phyloP scores from a whole-genome alignment of 2,797 vertebrate genomes.

The Toxotes lorentzi region DNA sequence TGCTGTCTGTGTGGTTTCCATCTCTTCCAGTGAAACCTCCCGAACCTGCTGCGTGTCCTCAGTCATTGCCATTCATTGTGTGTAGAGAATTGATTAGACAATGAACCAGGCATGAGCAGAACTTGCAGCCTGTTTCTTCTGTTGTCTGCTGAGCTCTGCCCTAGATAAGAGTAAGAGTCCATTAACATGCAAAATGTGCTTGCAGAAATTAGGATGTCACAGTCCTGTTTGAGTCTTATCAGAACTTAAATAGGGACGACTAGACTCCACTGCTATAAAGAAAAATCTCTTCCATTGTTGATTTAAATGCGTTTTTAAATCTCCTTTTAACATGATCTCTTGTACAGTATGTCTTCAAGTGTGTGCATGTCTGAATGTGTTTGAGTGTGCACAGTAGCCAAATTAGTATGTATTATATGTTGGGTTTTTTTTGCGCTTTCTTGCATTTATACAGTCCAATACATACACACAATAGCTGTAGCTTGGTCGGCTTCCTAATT shows the following conservation, averaged over 20 bases:
- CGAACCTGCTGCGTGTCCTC: not conserved
- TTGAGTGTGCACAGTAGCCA: not conserved
- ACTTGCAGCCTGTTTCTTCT: slow-evolving; percentile 38
- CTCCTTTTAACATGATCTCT: not conserved
- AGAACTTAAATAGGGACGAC: slow-evolving; percentile 5
- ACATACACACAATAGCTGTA: not conserved
- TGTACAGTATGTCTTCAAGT: not conserved
- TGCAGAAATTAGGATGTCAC: slow-evolving; percentile 45
- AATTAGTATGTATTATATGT: not conserved
- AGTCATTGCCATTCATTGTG: slow-evolving; percentile 21
- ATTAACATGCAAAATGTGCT: slow-evolving; percentile 62
- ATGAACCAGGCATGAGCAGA: slow-evolving; percentile 37
- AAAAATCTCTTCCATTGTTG: not conserved
- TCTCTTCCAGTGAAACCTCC: slow-evolving; percentile 3
- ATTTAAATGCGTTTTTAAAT: not conserved
- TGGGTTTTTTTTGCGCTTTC: not conserved
- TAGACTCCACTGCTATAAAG: slow-evolving; percentile 4
- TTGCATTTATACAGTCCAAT: not conserved
- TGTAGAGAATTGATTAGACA: slow-evolving; percentile 50
- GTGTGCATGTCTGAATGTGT: not conserved
- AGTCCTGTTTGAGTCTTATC: slow-evolving; percentile 32
- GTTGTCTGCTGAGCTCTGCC: slow-evolving; percentile 50
- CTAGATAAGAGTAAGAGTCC: slow-evolving; percentile 50
- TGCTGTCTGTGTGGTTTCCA: not conserved
- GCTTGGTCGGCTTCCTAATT: not conserved